phyloP scores from a whole-genome alignment of 2,888 invertebrate species.

The Baccha elongata region DNA sequence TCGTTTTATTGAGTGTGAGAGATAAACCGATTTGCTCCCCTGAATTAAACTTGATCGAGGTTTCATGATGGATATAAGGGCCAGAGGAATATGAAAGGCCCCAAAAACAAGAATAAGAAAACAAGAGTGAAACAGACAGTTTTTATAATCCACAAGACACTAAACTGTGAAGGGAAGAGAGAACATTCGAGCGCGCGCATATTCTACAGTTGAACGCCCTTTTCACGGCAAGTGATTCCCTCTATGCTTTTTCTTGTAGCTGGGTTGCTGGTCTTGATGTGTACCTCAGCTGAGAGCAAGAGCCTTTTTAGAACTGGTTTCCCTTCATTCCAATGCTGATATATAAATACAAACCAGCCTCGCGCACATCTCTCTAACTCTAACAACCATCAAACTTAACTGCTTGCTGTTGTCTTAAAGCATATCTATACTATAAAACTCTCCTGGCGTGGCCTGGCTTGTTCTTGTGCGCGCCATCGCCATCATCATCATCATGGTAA shows the following conservation, averaged over 20 bases:
- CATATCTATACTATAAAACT: constrained; percentile 13
- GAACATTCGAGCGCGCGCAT: constrained; percentile 71
- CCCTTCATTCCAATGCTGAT: constrained; percentile 59
- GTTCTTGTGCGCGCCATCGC: constrained; percentile 48
- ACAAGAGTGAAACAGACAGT: constrained; percentile 68
- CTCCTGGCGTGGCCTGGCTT: constrained; percentile 28
- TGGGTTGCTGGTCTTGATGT: constrained; percentile 42
- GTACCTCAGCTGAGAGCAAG: constrained; percentile 67
- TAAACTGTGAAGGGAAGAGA: constrained; percentile 31
- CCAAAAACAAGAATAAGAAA: constrained; percentile 51
- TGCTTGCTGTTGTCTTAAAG: constrained; percentile 69
- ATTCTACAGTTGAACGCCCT: constrained; percentile 81
- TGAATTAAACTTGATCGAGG: constrained; percentile 23
- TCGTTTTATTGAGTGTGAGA: constrained; percentile 10
- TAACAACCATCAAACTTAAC: constrained; percentile 70
- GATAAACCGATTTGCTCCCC: constrained; percentile 32
- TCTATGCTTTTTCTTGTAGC: constrained; percentile 67
- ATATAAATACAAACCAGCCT: constrained; percentile 43
- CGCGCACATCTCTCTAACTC: constrained; percentile 68
- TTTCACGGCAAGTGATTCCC: constrained; percentile 82
- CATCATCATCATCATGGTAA: constrained; percentile 6
- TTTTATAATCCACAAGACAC: constrained; percentile 57
- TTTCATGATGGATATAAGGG: constrained; percentile 2
- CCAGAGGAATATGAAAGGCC: background rate
- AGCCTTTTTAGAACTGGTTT: constrained; percentile 74